phyloP scores from a whole-genome alignment of 2,113 vertebrate genomes.

The Vicugna pacos region DNA sequence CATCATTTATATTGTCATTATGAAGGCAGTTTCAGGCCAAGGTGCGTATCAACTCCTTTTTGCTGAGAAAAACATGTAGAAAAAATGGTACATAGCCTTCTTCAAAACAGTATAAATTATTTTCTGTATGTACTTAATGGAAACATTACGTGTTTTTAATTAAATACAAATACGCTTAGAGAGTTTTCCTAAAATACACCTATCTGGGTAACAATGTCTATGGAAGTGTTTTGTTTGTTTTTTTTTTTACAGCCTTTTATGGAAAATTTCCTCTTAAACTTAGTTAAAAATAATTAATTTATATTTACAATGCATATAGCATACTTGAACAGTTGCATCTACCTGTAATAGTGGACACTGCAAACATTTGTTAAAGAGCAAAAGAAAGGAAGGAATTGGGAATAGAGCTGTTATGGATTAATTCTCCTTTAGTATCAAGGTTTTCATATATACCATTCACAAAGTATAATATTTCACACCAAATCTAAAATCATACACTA shows the following conservation, averaged over 20 bases:
- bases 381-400: not conserved
- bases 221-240: not conserved
- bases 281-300: not conserved
- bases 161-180: constrained; percentile 39
- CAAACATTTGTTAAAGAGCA: not conserved
- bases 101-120: constrained; percentile 7
- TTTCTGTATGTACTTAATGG: constrained; percentile 2
- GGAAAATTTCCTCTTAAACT: not conserved
- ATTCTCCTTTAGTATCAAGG: not conserved
- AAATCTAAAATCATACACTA: not conserved
- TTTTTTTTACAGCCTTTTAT: not conserved
- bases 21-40: constrained; percentile 59
- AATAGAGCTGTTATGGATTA: not conserved
- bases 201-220: not conserved
- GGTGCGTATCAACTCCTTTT: constrained; percentile 21
- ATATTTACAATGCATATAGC: not conserved
- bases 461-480: not conserved
- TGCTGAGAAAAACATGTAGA: constrained; percentile 29
- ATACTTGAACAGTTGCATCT: not conserved
- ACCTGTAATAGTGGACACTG: not conserved
- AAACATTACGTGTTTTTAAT: constrained; percentile 34
- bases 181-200: not conserved
- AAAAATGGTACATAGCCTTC: not conserved
- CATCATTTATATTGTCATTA: constrained; percentile 75
- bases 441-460: not conserved